A percentile compares a stretch with the other conserved stretches of the same genome.
Conservation (phyloP, 2,797 vertebrate genomes). For the Periparus ater region DNA sequence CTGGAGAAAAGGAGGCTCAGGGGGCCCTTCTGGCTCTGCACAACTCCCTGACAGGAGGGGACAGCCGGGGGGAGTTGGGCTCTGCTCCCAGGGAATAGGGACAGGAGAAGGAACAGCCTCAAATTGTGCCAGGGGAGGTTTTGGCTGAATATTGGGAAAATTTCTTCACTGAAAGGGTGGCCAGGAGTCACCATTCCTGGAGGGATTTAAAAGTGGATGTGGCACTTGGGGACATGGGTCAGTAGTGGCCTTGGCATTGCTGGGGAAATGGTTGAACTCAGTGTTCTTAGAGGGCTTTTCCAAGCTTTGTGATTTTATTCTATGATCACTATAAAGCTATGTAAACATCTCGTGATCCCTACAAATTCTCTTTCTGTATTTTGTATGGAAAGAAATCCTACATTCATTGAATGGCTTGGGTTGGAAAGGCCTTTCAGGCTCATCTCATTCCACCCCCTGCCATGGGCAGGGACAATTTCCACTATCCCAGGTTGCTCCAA, state of each 20-base stretch:
- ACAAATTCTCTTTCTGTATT: not conserved
- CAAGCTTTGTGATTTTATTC: not conserved
- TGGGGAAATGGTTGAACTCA: not conserved
- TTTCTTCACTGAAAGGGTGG: rapidly evolving
- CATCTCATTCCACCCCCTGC: not conserved
- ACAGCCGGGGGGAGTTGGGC: rapidly evolving
- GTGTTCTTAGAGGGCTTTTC: not conserved
- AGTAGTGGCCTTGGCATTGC: not conserved
- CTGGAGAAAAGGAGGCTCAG: not conserved
- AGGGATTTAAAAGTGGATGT: not conserved
- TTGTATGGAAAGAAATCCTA: not conserved
- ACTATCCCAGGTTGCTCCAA: rapidly evolving
- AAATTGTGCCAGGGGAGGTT: rapidly evolving
- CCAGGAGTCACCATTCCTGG: no score
- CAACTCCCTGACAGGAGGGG: not conserved
- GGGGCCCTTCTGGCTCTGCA: not conserved
- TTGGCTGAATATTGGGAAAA: rapidly evolving
- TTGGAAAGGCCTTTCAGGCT: not conserved
- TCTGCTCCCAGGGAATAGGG: not conserved
- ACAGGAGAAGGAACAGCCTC: rapidly evolving
- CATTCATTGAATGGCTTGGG: not conserved
- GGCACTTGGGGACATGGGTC: not conserved
- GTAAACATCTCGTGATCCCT: rapidly evolving
- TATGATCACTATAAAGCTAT: not conserved
- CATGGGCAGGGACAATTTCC: not conserved